phyloP scores from a whole-genome alignment of 1,140 invertebrate genomes.

The Thalassaphorura encarpata region DNA sequence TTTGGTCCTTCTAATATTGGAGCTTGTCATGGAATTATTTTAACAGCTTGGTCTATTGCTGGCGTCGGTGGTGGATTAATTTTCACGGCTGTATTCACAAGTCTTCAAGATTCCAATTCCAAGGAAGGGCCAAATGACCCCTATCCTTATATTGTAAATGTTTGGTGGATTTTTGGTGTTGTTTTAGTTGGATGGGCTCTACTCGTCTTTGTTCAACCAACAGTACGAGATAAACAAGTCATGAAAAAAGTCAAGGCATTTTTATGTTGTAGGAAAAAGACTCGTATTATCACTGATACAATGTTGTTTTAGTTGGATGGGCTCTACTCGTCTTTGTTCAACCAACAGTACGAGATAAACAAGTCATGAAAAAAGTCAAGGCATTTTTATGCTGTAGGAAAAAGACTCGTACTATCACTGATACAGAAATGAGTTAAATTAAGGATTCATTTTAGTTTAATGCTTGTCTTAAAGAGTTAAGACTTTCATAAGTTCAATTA shows the following conservation, averaged over 20 bases:
- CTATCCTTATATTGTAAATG: slow-evolving; percentile 24
- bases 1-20: slow-evolving; percentile 25
- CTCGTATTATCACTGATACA: too few relatives aligned
- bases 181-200: slow-evolving; percentile 16
- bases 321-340: slow-evolving; percentile 9
- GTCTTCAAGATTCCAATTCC: not conserved
- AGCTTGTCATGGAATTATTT: slow-evolving; percentile 26
- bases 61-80: slow-evolving; percentile 24
- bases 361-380: not conserved
- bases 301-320: slow-evolving; percentile 15
- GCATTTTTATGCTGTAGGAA: not conserved
- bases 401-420: too few relatives aligned
- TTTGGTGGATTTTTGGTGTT: slow-evolving; percentile 24
- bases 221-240: slow-evolving; percentile 9
- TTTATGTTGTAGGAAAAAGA: slow-evolving; percentile 2
- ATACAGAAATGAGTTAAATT: too few relatives aligned
- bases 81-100: slow-evolving; percentile 22
- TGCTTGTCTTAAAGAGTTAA: too few relatives aligned
- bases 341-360: slow-evolving; percentile 11
- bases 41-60: slow-evolving; percentile 27
- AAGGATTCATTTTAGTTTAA: too few relatives aligned
- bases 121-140: slow-evolving; percentile 4
- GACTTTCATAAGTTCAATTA: too few relatives aligned
- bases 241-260: not conserved
- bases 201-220: slow-evolving; percentile 11